Evolutionary conservation across 2,888 invertebrate species (phyloP), one percentile per base, ranked within the genome.

Genomic region (Cryptocheilus praepositus): DNA sequence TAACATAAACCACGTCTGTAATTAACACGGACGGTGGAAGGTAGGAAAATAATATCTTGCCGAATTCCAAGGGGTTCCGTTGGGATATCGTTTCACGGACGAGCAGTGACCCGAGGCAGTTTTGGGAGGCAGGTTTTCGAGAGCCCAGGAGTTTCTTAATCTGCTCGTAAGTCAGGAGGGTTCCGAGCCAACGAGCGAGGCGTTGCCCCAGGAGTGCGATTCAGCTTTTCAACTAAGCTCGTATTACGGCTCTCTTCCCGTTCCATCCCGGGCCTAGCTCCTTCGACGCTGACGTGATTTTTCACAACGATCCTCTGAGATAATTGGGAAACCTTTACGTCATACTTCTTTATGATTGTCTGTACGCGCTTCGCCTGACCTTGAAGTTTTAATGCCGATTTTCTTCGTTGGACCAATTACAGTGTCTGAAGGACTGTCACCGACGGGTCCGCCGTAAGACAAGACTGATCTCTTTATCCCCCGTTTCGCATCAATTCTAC

Each of bases 121-220:
- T 77, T 76, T 36, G 4, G 76, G 71, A 71, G 76, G 79, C 79
- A 73, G 71, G 68, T 80, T 79, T 77, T 79, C 79, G 71, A 69
- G 77, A 73, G 67, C 64, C 69, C 49, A 70, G 70, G 79, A 81
- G 82, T 81, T 81, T 81, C 81, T 81, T 81, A 81, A 82, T 81
- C 81, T 76, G 77, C 82, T 81, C 81, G 81, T 81, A 82, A 81
- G 82, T 81, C 82, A 77, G 81, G 68, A 77, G 81, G 81, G 82
- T 77, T 82, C 79, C 73, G 71, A 67, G 81, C 74, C 81, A 81
- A 79, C 76, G 81, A 81, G 81, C 82, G 61, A 77, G 81, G 79
- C 81, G 82, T 77, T 79, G 73, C 81, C 81, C 79, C 82, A 70
- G 67, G 81, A 81, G 81, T 79, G 74, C 82, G 81, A 82, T 82